A percentile compares a stretch with the other conserved stretches of the same genome.
These are phyloP conservation scores for Cordilura impudica DNA, from an alignment of 2,888 invertebrate genomes.

Conservation along the genomic window DNA sequence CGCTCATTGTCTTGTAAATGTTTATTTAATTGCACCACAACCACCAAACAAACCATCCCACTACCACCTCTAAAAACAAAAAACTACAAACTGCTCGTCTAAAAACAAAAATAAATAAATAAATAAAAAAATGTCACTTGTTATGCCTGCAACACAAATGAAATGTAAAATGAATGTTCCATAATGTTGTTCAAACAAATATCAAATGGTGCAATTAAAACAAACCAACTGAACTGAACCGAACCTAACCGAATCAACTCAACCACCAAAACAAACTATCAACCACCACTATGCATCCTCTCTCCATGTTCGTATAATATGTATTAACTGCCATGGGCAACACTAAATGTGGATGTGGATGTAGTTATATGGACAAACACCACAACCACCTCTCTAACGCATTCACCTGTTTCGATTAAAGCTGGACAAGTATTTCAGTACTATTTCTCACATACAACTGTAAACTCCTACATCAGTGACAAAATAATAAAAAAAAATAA, in stretches of 20 bases:
- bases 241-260: neutral
- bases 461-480: constrained; percentile 49
- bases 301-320: neutral
- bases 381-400: constrained; percentile 1
- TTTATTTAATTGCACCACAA: constrained; percentile 33
- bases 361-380: constrained; percentile 25
- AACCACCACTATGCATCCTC: constrained; percentile 21
- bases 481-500: constrained; percentile 20
- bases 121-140: constrained; percentile 43
- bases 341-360: constrained; percentile 11
- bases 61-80: neutral
- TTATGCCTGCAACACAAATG: constrained; percentile 43
- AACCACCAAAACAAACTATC: neutral
- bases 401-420: constrained; percentile 27
- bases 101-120: constrained; percentile 36
- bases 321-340: constrained; percentile 41
- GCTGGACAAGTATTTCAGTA: constrained; percentile 53
- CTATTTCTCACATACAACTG: constrained; percentile 48
- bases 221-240: neutral
- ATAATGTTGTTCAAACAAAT: constrained; percentile 7
- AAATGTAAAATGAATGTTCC: neutral
- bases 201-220: constrained; percentile 30
- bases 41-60: neutral
- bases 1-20: constrained; percentile 34
- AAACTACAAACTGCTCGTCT: too few species aligned